Evolutionary conservation across 2,797 vertebrate genomes (phyloP).

Genomic region (Mus spretus): DNA sequence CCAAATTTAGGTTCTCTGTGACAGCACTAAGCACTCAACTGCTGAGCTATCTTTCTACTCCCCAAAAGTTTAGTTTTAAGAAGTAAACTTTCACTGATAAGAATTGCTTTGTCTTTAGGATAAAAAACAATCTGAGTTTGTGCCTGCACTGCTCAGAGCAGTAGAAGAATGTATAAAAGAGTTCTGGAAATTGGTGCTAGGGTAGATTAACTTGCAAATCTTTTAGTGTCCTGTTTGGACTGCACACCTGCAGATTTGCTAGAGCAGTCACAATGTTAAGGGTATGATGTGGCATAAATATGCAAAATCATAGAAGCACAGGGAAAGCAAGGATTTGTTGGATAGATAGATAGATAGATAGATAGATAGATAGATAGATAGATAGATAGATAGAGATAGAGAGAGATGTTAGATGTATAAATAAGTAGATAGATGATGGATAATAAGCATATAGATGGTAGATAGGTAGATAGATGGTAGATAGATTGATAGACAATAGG

Average conservation of each 20-base stretch:
- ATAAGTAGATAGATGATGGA: background rate
- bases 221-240: background rate
- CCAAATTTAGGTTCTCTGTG: too few species aligned
- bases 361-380: background rate
- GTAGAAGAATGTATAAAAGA: background rate
- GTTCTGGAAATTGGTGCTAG: background rate
- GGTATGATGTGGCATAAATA: background rate
- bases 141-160: background rate
- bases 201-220: background rate
- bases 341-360: background rate
- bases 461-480: background rate
- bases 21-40: too few species aligned
- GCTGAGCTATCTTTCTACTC: background rate
- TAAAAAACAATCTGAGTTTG: background rate
- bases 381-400: background rate
- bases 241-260: background rate
- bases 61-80: background rate
- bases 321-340: background rate
- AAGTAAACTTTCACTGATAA: conserved; percentile 1
- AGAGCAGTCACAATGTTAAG: background rate
- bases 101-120: background rate
- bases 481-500: background rate
- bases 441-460: too few species aligned
- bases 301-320: background rate
- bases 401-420: background rate